These are phyloP conservation scores for Ardeotis arabs DNA, from an alignment of 2,113 vertebrate species.

Conservation along the genomic window DNA sequence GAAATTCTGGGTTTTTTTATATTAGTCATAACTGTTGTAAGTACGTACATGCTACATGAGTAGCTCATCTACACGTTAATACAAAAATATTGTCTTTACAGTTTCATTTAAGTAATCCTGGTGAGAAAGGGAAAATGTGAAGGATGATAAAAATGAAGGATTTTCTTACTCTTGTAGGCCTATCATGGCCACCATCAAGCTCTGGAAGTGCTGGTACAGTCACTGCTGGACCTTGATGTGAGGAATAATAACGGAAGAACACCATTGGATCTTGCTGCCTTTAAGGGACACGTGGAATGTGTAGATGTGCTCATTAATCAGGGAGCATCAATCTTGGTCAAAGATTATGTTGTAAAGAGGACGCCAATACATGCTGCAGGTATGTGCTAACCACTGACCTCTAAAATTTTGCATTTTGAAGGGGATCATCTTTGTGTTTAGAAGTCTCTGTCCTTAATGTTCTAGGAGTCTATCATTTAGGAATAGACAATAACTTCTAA, in stretches of 20 bases:
- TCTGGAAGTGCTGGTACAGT: conserved; percentile 95
- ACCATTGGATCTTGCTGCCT: conserved; percentile 93
- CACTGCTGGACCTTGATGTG: conserved; percentile 95
- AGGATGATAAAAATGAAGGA: not conserved
- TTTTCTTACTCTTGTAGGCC: conserved; percentile 78
- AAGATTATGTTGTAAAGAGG: conserved; percentile 94
- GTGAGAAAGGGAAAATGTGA: not conserved
- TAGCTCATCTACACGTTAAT: not conserved
- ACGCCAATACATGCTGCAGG: conserved; percentile 97
- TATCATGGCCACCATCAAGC: conserved; percentile 97
- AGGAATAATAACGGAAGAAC: conserved; percentile 93
- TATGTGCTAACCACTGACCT: conserved; percentile 24
- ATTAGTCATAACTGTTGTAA: not conserved
- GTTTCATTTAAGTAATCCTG: not conserved
- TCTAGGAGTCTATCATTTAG: not conserved
- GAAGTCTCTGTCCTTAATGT: not conserved
- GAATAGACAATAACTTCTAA: not conserved
- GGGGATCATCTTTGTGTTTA: not conserved
- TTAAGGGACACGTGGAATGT: conserved; percentile 96
- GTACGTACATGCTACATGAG: not conserved
- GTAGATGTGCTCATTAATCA: conserved; percentile 97
- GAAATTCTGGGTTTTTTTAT: not conserved
- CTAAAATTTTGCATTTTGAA: not conserved
- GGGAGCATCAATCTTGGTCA: conserved; percentile 95
- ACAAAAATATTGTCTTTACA: not conserved